Percentiles rank a stretch among this genome's conserved stretches.
phyloP scores from a whole-genome alignment of 2,113 vertebrate species.

The Heteronetta atricapilla region DNA sequence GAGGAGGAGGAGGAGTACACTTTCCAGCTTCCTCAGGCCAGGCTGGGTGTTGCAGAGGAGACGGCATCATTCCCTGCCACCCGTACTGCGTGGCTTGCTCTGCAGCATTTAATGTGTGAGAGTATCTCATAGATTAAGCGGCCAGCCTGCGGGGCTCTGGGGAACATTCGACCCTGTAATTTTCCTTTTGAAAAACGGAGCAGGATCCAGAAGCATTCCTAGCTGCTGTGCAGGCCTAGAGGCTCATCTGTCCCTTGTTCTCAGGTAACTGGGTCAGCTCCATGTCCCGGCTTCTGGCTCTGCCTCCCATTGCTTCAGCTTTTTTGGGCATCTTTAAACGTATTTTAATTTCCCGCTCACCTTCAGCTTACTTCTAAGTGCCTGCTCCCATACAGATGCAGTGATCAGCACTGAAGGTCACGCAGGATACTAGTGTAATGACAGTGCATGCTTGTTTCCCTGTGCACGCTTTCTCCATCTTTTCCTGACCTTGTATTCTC shows the following conservation, averaged over 20 bases:
- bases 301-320: background rate
- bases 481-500: background rate
- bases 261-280: background rate
- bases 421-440: accelerated
- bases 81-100: background rate
- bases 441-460: background rate
- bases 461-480: accelerated
- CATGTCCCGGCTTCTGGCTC: background rate
- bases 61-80: accelerated
- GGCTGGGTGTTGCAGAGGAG: background rate
- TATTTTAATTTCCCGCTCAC: background rate
- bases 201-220: background rate
- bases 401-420: too few species aligned
- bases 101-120: accelerated
- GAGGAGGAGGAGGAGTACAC: background rate
- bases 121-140: background rate
- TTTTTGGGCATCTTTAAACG: background rate
- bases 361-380: background rate
- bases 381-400: accelerated
- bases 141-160: background rate
- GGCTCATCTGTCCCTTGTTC: background rate
- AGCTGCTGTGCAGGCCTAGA: background rate
- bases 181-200: background rate
- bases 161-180: background rate
- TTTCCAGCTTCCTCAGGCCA: background rate